phyloP scores from a whole-genome alignment of 1,140 invertebrate genomes.

The Argopecten irradians region DNA sequence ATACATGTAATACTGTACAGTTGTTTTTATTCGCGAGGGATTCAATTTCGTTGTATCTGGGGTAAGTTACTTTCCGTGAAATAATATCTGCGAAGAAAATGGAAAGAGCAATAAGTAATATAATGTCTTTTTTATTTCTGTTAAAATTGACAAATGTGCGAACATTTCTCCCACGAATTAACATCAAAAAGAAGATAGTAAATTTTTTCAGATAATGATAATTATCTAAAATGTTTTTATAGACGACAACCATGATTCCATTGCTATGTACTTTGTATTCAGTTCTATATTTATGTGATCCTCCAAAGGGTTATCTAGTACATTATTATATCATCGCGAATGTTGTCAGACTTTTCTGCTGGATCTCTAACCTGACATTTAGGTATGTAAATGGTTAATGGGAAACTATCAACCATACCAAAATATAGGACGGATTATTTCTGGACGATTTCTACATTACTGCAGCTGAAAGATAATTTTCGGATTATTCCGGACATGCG shows the following conservation, averaged over 20 bases:
- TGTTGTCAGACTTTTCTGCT: not conserved
- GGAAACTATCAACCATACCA: not conserved
- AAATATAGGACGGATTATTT: not conserved
- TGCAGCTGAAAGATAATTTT: not conserved
- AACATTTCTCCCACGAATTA: no score
- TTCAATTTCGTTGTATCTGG: no score
- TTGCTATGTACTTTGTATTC: not conserved
- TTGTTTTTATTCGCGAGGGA: no score
- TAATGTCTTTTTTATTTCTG: no score
- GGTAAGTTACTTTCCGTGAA: no score
- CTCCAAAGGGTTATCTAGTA: not conserved
- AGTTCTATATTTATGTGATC: not conserved
- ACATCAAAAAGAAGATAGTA: no score
- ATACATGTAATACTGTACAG: no score
- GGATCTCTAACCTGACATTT: not conserved
- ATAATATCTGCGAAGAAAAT: no score
- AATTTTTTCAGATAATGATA: no score
- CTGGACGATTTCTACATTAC: not conserved
- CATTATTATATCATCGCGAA: not conserved
- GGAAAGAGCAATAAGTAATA: no score
- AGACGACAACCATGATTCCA: not conserved
- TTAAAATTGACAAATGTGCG: no score
- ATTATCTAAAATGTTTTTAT: no score
- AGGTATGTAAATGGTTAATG: not conserved
- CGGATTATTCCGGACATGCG: constrained; percentile 3